Percentiles rank a stretch among this genome's conserved stretches.
These are phyloP conservation scores for Mycalesis mineus DNA, from an alignment of 2,888 invertebrate genomes.

Conservation along the genomic window DNA sequence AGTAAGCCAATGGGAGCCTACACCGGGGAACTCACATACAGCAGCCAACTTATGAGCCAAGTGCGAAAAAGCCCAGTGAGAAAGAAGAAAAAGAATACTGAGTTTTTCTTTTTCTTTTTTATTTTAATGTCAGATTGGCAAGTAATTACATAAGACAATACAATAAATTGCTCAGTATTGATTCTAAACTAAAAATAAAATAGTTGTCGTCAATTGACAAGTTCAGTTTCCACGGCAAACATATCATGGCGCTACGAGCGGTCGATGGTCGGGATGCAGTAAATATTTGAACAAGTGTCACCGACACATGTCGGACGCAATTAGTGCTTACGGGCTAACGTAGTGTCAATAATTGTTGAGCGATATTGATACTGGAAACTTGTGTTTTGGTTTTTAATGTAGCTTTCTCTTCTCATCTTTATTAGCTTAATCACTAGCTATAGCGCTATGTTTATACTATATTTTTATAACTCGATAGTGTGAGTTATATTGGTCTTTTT, in stretches of 20 bases:
- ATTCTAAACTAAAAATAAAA: constrained; percentile 18
- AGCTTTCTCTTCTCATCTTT: not conserved
- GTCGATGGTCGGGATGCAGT: constrained; percentile 13
- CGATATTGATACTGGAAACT: constrained; percentile 2
- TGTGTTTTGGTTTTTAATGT: constrained; percentile 30
- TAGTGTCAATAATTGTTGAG: not conserved
- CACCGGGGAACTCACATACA: no score
- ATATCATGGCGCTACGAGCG: constrained; percentile 30
- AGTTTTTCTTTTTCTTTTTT: no score
- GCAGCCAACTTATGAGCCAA: no score
- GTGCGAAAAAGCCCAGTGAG: no score
- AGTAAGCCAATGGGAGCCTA: no score
- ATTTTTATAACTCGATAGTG: no score
- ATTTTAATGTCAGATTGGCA: no score
- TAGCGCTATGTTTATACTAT: no score
- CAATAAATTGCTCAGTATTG: not conserved
- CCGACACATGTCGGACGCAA: constrained; percentile 27
- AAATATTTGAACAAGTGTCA: constrained; percentile 33
- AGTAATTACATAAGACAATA: no score
- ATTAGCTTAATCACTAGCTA: no score
- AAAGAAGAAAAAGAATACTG: no score
- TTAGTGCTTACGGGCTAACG: constrained; percentile 15
- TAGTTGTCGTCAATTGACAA: constrained; percentile 6
- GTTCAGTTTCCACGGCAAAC: constrained; percentile 26
- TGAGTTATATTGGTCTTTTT: no score